Evolutionary conservation across 1,140 invertebrate genomes (phyloP), one percentile per base, ranked within the genome.

Genomic region (Heliothis virescens): DNA sequence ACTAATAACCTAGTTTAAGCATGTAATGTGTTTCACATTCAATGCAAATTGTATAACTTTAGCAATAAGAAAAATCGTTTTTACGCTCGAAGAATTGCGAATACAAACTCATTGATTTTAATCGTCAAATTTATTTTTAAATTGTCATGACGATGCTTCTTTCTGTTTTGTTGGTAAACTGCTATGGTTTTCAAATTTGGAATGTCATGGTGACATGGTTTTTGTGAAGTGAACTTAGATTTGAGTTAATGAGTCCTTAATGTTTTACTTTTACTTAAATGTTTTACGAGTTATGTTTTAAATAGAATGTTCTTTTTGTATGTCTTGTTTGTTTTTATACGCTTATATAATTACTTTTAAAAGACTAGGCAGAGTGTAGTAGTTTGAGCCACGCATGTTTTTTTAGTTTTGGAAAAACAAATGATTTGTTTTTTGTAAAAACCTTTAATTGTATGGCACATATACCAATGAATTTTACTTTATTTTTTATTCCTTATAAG

Each of bases 41-140:
- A 50, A 48, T 18, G 10, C 41, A 67, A 67, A 48, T 11, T 18
- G 11, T 10, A 47, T 65, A 18, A 48, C 16, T 60, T 26, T 21
- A 60, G 21, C 9, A 0, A 15, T 7, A 65, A 67, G 12, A 21
- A 53, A 53, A n/a, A 21, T n/a, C 18, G 10, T 52, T 69, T 7
- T 69, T 52, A 69, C 9, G 48, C 52, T 48, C 12, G 53, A 50
- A n/a, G 5, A 29, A 71, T 29, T 29, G 53, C 21, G 13, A 71
- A 71, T 12, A 48, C 71, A 59, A 59, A 73, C 53, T 73, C 71
- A 73, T 41, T 73, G 53, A 59, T 21, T 59, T 73, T 73, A 73
- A 73, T 73, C 71, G 53, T 2, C 34, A 21, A 29, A 72, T 57
- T 57, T 72, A 11, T 55, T 59, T 60, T 59, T 16, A 34, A 73